Percentiles rank a stretch among this genome's conserved stretches.
Conservation (phyloP, 1,140 invertebrate genomes). For the Pinna nobilis region DNA sequence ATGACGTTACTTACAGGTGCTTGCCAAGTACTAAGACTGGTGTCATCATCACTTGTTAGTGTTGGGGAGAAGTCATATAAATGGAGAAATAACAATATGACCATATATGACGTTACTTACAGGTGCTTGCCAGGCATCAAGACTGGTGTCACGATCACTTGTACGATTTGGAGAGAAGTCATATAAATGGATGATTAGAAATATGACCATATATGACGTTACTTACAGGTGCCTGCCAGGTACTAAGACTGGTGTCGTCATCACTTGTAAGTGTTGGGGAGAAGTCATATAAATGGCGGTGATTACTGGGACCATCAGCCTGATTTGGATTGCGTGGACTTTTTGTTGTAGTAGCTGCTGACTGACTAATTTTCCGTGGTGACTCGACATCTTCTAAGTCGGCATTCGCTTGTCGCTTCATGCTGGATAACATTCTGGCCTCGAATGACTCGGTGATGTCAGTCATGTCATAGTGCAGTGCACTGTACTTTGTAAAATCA, state of each 20-base stretch:
- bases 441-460: slow-evolving; percentile 69
- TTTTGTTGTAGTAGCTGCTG: slow-evolving; percentile 14
- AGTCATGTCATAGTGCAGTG: slow-evolving; percentile 45
- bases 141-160: no score
- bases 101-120: no score
- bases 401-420: slow-evolving; percentile 61
- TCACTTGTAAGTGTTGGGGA: slow-evolving; percentile 57
- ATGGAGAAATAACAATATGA: neutral
- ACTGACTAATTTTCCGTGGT: slow-evolving; percentile 20
- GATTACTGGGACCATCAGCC: neutral
- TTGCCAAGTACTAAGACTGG: no score
- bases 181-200: no score
- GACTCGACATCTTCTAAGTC: slow-evolving; percentile 48
- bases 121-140: no score
- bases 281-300: slow-evolving; percentile 53
- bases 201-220: neutral
- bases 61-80: no score
- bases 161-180: no score
- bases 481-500: slow-evolving; percentile 58
- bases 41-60: no score
- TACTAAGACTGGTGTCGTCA: slow-evolving; percentile 69
- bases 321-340: slow-evolving; percentile 10
- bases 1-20: no score
- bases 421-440: slow-evolving; percentile 61
- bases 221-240: slow-evolving; percentile 65